Base-by-base conservation (phyloP, 2,113 vertebrate species). In the Daphoenositta chrysoptera region DNA sequence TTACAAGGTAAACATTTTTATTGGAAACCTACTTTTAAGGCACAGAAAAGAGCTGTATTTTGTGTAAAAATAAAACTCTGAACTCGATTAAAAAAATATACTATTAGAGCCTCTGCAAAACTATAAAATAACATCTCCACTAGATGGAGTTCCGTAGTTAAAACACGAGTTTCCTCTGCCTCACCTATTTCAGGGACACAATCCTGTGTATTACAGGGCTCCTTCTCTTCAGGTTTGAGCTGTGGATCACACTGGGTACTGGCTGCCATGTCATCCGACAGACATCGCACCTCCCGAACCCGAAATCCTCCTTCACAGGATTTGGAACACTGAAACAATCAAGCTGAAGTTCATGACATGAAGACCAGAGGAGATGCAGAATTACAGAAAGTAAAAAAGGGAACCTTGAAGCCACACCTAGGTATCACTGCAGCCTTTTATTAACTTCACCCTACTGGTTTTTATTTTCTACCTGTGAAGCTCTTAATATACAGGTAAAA, bases 251-350 rank as follows among this genome's bases (percentile, higher is more conserved):
- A 99, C 58, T 94, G 97, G 35, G 98, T 97, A 15, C 98, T 98
- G 50, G 98, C 95, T 76, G 95, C 95, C 98, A 98, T 98, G 91
- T 99, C 98, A 31, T 99, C 99, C 1, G 98, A 98, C 9, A 99
- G 98, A 75, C 99, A 99, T 27, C 99, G 98, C 8, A 99, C 99
- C 97, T 99, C 99, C 68, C 99, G 98, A 57, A 99, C 98, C 16
- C 99, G 98, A 93, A 99, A 99, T 40, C 99, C 99, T 1, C 98
- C 98, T 94, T 99, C 99, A 56, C 99, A 99, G 17, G 98, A 98
- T 93, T 99, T 99, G 28, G 99, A 99, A 78, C 99, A 99, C 99
- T 99, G 96, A 47, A 94, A 95, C 37, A 90, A 47, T 56, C 5
- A 68, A 83, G 18, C 56, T 51, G 35, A 64, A 76, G 82, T 30